Percentiles rank a stretch among this genome's conserved stretches.
These are phyloP conservation scores for Dendrolimus pini DNA, from an alignment of 2,888 invertebrate genomes.

Conservation along the genomic window DNA sequence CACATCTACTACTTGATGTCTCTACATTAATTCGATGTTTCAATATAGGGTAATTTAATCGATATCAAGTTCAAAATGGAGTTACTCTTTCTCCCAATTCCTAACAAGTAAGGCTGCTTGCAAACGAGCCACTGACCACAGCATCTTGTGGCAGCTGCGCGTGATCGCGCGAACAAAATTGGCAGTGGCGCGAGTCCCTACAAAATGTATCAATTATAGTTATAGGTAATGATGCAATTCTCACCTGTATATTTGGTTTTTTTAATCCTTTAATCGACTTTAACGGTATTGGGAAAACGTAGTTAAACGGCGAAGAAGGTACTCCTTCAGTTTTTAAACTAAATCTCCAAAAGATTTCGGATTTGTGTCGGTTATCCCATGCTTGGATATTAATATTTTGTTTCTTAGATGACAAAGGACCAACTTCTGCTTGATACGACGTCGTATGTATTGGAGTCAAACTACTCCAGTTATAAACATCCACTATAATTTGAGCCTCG, in stretches of 20 bases:
- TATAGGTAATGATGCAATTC: too few species aligned
- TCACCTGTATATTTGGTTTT: slow-evolving; percentile 76
- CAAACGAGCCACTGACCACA: too few species aligned
- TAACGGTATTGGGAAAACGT: slow-evolving; percentile 78
- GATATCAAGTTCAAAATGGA: too few species aligned
- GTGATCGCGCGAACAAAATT: too few species aligned
- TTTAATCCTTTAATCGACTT: slow-evolving; percentile 70
- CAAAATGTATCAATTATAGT: too few species aligned
- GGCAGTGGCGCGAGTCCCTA: not conserved
- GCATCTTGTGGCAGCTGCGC: too few species aligned
- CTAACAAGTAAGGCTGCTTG: too few species aligned
- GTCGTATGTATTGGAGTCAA: slow-evolving; percentile 47
- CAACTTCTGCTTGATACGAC: slow-evolving; percentile 31
- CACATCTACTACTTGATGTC: too few species aligned
- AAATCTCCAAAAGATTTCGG: slow-evolving; percentile 58
- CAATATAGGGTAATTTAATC: too few species aligned
- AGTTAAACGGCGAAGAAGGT: slow-evolving; percentile 78
- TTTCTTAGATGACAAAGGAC: slow-evolving; percentile 37
- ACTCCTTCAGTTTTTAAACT: slow-evolving; percentile 65
- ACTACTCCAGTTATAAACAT: slow-evolving; percentile 77
- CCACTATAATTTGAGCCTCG: slow-evolving; percentile 70
- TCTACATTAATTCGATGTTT: too few species aligned
- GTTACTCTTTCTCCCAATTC: too few species aligned
- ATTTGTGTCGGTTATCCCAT: slow-evolving; percentile 31
- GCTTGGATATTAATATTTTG: slow-evolving; percentile 34